These are phyloP conservation scores for Choloepus hoffmanni DNA, from an alignment of 2,113 vertebrate species.

Conservation along the genomic window DNA sequence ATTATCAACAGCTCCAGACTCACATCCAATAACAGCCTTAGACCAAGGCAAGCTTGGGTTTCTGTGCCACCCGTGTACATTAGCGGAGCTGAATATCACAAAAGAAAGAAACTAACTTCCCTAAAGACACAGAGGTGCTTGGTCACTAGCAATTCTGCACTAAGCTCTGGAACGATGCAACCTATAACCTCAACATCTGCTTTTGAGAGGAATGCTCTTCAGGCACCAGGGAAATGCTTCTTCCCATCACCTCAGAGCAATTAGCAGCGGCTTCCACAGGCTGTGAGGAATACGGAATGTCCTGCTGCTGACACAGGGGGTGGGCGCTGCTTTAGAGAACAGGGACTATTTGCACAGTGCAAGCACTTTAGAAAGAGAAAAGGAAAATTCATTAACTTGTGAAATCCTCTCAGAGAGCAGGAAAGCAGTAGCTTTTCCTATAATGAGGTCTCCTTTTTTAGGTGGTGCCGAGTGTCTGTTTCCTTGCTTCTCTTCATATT, in stretches of 20 bases:
- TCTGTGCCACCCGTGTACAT: not conserved
- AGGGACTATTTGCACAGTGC: not conserved
- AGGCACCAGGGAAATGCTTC: not conserved
- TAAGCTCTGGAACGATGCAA: not conserved
- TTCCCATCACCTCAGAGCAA: not conserved
- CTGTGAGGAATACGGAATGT: not conserved
- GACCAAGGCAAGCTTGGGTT: not conserved
- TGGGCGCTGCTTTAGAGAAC: not conserved
- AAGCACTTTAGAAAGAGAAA: not conserved
- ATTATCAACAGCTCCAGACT: not conserved
- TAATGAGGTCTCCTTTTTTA: not conserved
- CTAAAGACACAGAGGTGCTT: not conserved
- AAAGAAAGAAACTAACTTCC: not conserved
- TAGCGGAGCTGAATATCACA: not conserved
- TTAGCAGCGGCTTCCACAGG: not conserved
- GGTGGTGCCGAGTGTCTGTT: not conserved
- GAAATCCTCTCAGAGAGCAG: not conserved
- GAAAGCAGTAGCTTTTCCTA: not conserved
- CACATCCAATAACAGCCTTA: not conserved
- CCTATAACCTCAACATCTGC: not conserved
- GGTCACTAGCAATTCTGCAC: not conserved
- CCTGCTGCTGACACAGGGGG: not conserved
- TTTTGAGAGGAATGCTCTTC: not conserved
- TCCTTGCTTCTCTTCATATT: not conserved
- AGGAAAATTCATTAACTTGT: conserved; percentile 17